Conservation (phyloP, 2,113 vertebrate genomes). For the Bos javanicus region DNA sequence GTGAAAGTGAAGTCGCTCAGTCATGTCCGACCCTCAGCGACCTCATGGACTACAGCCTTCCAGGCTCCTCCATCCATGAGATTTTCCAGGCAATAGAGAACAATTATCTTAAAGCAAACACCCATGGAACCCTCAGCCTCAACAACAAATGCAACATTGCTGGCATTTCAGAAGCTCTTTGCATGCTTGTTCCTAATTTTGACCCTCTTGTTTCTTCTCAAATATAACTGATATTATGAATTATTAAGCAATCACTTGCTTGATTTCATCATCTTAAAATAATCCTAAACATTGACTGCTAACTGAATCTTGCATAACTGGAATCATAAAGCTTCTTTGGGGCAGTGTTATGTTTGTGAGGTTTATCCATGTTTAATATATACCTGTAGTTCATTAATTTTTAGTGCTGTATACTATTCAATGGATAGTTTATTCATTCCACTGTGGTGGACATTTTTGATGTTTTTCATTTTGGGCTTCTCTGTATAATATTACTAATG, state of each 20-base stretch:
- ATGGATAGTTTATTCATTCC: not conserved
- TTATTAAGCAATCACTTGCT: not conserved
- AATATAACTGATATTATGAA: not conserved
- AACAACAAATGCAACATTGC: not conserved
- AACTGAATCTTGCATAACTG: not conserved
- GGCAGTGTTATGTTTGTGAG: not conserved
- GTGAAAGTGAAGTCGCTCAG: no score
- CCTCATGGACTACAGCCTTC: no score
- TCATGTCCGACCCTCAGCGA: no score
- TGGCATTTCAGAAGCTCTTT: not conserved
- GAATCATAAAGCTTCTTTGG: not conserved
- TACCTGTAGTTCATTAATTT: not conserved
- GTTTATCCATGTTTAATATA: not conserved
- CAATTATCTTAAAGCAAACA: not conserved
- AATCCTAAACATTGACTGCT: not conserved
- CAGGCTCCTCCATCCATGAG: no score
- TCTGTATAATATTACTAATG: not conserved
- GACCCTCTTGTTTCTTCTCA: not conserved
- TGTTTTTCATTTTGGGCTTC: not conserved
- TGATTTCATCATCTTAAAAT: not conserved
- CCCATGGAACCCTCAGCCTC: not conserved
- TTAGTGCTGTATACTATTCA: not conserved
- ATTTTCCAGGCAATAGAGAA: not conserved
- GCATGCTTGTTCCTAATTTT: not conserved
- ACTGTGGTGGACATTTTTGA: not conserved